Conservation (phyloP, 2,888 invertebrate genomes). For the Dryocosmus kuriphilus region DNA sequence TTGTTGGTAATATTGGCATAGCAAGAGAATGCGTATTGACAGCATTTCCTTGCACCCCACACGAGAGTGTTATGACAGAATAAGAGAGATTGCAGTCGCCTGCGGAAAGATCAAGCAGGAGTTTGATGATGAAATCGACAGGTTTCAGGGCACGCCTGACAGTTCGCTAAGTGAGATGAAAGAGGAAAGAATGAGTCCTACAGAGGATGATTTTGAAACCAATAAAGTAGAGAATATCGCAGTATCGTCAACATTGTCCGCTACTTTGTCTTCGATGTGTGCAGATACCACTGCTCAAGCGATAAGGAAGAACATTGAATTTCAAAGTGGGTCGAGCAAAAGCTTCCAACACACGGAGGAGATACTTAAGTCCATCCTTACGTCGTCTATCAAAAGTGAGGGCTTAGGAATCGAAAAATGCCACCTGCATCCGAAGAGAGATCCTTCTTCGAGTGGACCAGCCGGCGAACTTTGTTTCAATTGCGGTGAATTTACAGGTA, state of each 20-base stretch:
- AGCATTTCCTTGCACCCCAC: slow-evolving; percentile 88
- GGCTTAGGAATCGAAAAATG: slow-evolving; percentile 42
- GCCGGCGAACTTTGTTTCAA: slow-evolving; percentile 69
- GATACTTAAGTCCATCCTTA: slow-evolving; percentile 66
- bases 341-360: slow-evolving; percentile 66
- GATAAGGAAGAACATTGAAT: slow-evolving; percentile 56
- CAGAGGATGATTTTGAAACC: slow-evolving; percentile 21
- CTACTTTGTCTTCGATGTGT: slow-evolving; percentile 43
- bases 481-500: slow-evolving; percentile 66
- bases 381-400: slow-evolving; percentile 62
- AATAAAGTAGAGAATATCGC: slow-evolving; percentile 31
- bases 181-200: slow-evolving; percentile 40
- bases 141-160: slow-evolving; percentile 25
- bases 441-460: slow-evolving; percentile 50
- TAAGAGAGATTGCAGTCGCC: slow-evolving; percentile 79
- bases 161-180: slow-evolving; percentile 37
- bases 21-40: slow-evolving; percentile 86
- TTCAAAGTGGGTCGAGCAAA: slow-evolving; percentile 60
- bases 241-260: slow-evolving; percentile 44
- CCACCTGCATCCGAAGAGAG: slow-evolving; percentile 61
- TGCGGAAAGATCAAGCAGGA: slow-evolving; percentile 78
- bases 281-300: slow-evolving; percentile 34
- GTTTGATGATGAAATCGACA: slow-evolving; percentile 44
- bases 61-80: slow-evolving; percentile 80
- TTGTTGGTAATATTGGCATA: slow-evolving; percentile 81